Base-by-base conservation (phyloP, 1,140 invertebrate genomes). In the Drosophila nigrodunni region DNA sequence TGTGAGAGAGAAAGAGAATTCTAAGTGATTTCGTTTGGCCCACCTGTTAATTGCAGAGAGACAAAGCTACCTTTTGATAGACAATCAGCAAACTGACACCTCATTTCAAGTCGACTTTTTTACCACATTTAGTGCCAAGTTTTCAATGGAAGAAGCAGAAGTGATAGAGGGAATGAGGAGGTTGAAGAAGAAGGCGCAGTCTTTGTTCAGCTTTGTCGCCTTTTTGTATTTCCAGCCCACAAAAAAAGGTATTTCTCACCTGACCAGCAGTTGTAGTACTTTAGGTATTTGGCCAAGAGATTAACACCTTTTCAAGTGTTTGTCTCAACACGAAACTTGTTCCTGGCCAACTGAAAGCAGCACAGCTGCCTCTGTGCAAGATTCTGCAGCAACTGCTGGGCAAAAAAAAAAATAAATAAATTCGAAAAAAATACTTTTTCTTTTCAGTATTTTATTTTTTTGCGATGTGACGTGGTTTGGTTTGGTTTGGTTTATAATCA, bases 271-370 rank as follows among this genome's bases (percentile, higher is more conserved):
- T 74, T 66, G 74, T 71, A 57, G 74, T 71, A 57, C 47, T 52
- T 35, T 46, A 25, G 54, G 70, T 86, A 83, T 77, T 88, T 83
- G 83, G 62, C 61, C 66, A 80, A 58, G 58, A 77, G 80, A 87
- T 87, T 87, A 87, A 83, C 83, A 87, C 83, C 85, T 83, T 77
- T 73, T 30, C 59, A 8, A 58, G 57, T 77, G 77, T 59, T 59
- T 52, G 46, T 34, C 57, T 37, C 68, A 61, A 62, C 77, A 85
- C 49, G 49, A 82, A 82, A 73, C 74, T 76, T 78, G 77, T 72
- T 73, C 46, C 41, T 15, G 47, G 11, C 61, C 59, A 30, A 3
- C 37, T 10, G 39, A 9, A 37, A 50, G 55, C 52, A 54, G 10
- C 30, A 47, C 8, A 21, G 35, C 44, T 54, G 57, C 41, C 34